These are phyloP conservation scores for Sminthopsis crassicaudata DNA, from an alignment of 2,113 vertebrate genomes.

Conservation along the genomic window DNA sequence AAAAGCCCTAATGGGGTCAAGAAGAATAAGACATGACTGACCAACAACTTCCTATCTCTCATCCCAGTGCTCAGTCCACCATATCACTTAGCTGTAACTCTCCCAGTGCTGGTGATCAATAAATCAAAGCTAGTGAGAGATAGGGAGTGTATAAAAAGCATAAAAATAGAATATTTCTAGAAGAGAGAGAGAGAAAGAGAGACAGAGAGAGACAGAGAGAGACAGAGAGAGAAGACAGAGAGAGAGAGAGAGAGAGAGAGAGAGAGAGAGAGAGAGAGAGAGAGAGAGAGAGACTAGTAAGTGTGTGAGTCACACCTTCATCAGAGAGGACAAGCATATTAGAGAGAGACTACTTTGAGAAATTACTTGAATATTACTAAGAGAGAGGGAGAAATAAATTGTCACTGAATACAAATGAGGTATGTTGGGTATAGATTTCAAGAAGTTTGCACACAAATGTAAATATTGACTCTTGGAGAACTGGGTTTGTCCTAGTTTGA, in stretches of 20 bases:
- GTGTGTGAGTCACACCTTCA: too few relatives aligned
- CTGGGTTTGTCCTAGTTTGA: not conserved
- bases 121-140: not conserved
- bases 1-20: not conserved
- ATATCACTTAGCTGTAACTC: accelerated
- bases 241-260: too few relatives aligned
- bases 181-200: not conserved
- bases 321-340: too few relatives aligned
- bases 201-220: too few relatives aligned
- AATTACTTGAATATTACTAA: not conserved
- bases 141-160: not conserved
- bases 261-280: too few relatives aligned
- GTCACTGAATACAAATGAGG: not conserved
- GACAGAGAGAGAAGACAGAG: too few relatives aligned
- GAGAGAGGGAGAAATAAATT: not conserved
- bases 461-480: not conserved
- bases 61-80: not conserved
- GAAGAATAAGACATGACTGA: not conserved
- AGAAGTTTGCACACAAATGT: not conserved
- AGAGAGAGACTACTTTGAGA: not conserved
- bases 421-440: not conserved
- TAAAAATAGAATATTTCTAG: not conserved
- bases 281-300: too few relatives aligned
- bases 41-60: not conserved
- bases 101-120: not conserved